These are phyloP conservation scores for Cryptocephalus moraei DNA, from an alignment of 2,888 invertebrate species.

Conservation along the genomic window DNA sequence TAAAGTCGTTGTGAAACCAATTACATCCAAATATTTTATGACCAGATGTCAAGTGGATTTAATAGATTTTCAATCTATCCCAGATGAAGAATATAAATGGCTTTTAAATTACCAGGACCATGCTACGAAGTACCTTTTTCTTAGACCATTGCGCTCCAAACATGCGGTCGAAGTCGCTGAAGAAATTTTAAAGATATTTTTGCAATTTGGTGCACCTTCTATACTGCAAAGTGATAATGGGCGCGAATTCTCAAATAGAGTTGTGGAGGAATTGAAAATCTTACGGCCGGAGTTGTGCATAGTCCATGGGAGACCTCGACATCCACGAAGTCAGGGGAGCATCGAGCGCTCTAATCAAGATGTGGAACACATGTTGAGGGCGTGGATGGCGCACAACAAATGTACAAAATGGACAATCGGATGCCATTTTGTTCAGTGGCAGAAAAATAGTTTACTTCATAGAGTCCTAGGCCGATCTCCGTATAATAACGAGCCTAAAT, in stretches of 20 bases:
- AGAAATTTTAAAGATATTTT: slow-evolving; percentile 12
- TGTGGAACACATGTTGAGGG: slow-evolving; percentile 23
- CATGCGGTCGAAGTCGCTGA: slow-evolving; percentile 5
- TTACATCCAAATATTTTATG: slow-evolving; percentile 8
- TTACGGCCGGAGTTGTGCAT: slow-evolving; percentile 20
- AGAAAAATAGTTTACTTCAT: slow-evolving; percentile 19
- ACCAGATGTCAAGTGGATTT: slow-evolving; percentile 8
- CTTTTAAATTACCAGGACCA: slow-evolving; percentile 13
- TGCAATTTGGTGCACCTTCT: slow-evolving; percentile 12
- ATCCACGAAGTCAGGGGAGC: slow-evolving; percentile 18
- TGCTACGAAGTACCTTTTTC: slow-evolving; percentile 9
- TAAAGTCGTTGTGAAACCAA: slow-evolving; percentile 8
- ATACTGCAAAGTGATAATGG: slow-evolving; percentile 17
- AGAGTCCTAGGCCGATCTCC: slow-evolving; percentile 16
- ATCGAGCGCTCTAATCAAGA: slow-evolving; percentile 21
- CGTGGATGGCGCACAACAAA: slow-evolving; percentile 22
- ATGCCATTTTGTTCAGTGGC: slow-evolving; percentile 18
- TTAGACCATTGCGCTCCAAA: slow-evolving; percentile 8
- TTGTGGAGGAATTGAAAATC: slow-evolving; percentile 16
- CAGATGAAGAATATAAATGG: slow-evolving; percentile 10
- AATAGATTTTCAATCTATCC: slow-evolving; percentile 9
- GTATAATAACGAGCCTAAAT: too few relatives aligned
- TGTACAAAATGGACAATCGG: slow-evolving; percentile 22
- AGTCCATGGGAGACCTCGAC: slow-evolving; percentile 18
- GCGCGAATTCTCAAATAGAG: slow-evolving; percentile 18